Percentiles rank a stretch among this genome's conserved stretches.
phyloP scores from a whole-genome alignment of 2,797 vertebrate genomes.

The Molothrus ater region DNA sequence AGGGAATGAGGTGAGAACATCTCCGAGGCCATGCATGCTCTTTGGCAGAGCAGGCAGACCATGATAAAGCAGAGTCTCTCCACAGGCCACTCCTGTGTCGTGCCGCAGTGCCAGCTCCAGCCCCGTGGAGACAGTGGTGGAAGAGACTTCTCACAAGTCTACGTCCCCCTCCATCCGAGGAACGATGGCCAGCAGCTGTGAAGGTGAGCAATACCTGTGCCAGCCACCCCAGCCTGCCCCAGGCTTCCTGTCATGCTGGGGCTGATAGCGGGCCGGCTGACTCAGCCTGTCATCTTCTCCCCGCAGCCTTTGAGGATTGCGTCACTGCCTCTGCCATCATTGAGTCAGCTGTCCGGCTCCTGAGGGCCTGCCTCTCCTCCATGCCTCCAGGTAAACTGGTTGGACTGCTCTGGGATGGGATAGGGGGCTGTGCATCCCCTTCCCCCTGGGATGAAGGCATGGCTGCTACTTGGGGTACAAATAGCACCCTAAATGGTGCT shows the following conservation, averaged over 20 bases:
- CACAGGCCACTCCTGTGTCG: conserved; percentile 74
- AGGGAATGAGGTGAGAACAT: conserved; percentile 81
- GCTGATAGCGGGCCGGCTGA: neutral
- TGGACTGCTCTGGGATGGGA: neutral
- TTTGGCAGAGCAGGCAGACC: neutral
- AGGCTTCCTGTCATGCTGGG: neutral
- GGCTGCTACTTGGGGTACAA: neutral
- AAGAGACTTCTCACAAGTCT: conserved; percentile 89
- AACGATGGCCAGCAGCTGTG: conserved; percentile 89
- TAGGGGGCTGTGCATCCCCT: neutral
- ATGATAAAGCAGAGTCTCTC: neutral
- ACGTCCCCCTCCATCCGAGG: conserved; percentile 86
- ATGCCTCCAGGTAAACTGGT: conserved; percentile 89
- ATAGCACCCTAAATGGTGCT: neutral
- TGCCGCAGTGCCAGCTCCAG: conserved; percentile 80
- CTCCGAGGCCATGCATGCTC: accelerated
- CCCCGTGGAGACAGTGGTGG: conserved; percentile 85
- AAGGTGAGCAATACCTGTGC: conserved; percentile 79
- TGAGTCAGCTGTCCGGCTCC: conserved; percentile 85
- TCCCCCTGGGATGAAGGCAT: neutral
- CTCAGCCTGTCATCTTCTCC: conserved; percentile 10
- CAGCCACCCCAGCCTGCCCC: neutral
- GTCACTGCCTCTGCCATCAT: conserved; percentile 85
- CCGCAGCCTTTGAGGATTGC: conserved; percentile 87
- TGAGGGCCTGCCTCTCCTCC: conserved; percentile 86